Evolutionary conservation across 2,888 invertebrate species (phyloP), one percentile per base, ranked within the genome.

Genomic region (Glaucopsyche alexis): DNA sequence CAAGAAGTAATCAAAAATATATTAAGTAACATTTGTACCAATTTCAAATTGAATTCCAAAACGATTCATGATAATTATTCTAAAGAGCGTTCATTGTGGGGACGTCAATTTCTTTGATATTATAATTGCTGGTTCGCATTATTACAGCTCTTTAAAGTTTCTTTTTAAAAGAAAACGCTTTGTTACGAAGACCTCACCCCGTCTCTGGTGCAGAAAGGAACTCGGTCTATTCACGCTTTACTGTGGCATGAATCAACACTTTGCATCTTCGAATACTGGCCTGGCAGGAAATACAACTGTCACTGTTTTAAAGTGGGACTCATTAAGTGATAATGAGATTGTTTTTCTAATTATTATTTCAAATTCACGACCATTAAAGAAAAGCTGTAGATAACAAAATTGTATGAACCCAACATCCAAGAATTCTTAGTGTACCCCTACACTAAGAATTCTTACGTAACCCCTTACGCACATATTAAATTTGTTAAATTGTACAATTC

Each of bases 71-170:
- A 11, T 65, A n/a, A n/a, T n/a, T n/a, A 65, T 29, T 49, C 47
- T 19, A 49, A 69, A 49, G 19, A 45, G 69, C 47, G 45, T 14
- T 69, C 49, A 69, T 69, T 69, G 19, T 69, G 19, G 16, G 29
- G 14, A 29, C 69, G 69, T 69, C 49, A 80, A 75, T 76, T 76
- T 76, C 73, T 76, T 77, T 77, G 76, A 77, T 77, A 80, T 81
- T 80, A 75, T 77, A 77, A 78, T 78, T 82, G 82, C 80, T 79
- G 79, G 80, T 79, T 80, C 81, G 81, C 81, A 80, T 81, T 81
- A 82, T 78, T 75, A 78, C 79, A 78, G 79, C 79, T 81, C 81
- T 81, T 78, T 79, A 78, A 80, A 82, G 83, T 81, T 79, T 82
- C 81, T 83, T 85, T 86, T 82, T 84, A 69, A 45, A 40, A 67